Evolutionary conservation across 2,113 vertebrate species (phyloP), one percentile per base, ranked within the genome.

Genomic region (Gavialis gangeticus): DNA sequence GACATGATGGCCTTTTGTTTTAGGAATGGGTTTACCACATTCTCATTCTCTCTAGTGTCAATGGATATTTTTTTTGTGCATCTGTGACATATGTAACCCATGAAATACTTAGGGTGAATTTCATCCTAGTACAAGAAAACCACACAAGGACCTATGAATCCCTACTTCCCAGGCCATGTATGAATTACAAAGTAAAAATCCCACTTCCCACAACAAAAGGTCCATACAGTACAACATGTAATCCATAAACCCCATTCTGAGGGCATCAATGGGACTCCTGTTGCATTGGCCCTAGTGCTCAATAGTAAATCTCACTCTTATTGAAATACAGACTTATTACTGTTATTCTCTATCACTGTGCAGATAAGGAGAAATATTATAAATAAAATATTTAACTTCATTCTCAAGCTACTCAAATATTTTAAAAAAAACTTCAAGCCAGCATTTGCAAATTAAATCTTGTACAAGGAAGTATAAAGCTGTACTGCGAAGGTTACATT

Each of bases 241-340:
- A 46, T 46, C 46, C 46, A 46, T 46, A 46, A 46, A 46, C 46
- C 46, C 46, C 46, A 46, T 46, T 46, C 46, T 46, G 46, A 46
- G 46, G 46, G 46, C 46, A 46, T 46, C 46, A 46, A 9, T 46
- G 46, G 46, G 46, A 46, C 46, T 46, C 46, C 7, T 46, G 46
- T 46, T 46, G 46, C 46, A 46, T 46, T 46, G 46, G 46, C 46
- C 46, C 46, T 46, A 46, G 46, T 46, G 46, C 46, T 7, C 46
- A 46, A 46, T 46, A 46, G 46, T 46, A 46, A 12, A 4, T 5
- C 19, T 54, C 64, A 24, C 16, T 0, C 75, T 54, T 30, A 1
- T 24, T 2, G 6, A 4, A 0, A 1, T 0, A 4, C 0, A 3
- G 1, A 0, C n/a, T 18, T 2, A 13, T 4, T 27, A 11, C 46